Percentiles rank a stretch among this genome's conserved stretches.
phyloP scores from a whole-genome alignment of 2,797 vertebrate genomes.

The Cryptoprocta ferox region DNA sequence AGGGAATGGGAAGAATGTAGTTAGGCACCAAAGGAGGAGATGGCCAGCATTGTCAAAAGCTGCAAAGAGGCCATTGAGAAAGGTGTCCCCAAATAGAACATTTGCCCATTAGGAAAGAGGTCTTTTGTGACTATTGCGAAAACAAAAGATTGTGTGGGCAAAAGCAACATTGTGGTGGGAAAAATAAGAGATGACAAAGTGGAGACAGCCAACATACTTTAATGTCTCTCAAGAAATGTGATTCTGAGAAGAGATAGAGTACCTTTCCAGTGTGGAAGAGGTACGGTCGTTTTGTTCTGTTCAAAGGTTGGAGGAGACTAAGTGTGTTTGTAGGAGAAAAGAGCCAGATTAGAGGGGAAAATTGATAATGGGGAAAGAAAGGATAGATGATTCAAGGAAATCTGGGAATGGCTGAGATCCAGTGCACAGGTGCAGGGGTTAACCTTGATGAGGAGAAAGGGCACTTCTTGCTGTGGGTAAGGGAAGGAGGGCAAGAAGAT shows the following conservation, averaged over 20 bases:
- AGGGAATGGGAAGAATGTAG: conserved; percentile 17
- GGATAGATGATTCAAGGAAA: background rate
- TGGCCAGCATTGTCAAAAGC: background rate
- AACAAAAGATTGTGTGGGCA: background rate
- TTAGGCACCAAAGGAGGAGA: background rate
- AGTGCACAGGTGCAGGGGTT: background rate
- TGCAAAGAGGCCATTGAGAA: background rate
- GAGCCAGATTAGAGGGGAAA: background rate
- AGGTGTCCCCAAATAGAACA: background rate
- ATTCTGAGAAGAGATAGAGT: conserved; percentile 10
- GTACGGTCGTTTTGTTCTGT: background rate
- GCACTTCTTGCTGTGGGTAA: background rate
- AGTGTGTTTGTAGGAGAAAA: background rate
- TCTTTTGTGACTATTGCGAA: conserved; percentile 17
- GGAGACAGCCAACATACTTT: conserved; percentile 2
- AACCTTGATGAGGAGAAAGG: conserved; percentile 37
- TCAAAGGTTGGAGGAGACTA: background rate
- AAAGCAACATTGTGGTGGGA: background rate
- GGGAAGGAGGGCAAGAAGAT: background rate
- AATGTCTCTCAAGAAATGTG: background rate
- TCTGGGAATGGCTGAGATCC: background rate
- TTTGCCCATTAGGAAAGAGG: conserved; percentile 32
- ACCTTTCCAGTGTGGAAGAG: background rate
- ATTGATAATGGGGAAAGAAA: conserved; percentile 14
- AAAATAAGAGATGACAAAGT: background rate